These are phyloP conservation scores for Oscheius sp. DNA, from an alignment of 2,888 invertebrate species.

Conservation along the genomic window DNA sequence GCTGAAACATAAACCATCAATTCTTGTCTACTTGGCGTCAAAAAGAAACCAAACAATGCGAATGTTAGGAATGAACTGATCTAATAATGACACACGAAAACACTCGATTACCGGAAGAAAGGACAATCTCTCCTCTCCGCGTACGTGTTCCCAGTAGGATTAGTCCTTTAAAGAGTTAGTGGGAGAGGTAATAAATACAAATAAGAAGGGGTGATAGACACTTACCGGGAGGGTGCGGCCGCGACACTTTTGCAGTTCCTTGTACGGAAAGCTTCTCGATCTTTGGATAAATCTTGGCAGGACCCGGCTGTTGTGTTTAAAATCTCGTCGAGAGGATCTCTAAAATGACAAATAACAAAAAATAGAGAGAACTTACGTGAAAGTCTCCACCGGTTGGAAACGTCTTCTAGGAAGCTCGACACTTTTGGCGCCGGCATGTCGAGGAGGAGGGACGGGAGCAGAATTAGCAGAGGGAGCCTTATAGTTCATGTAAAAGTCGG, in stretches of 20 bases:
- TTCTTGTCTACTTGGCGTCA: background rate
- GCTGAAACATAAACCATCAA: conserved; percentile 30
- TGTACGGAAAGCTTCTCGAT: conserved; percentile 47
- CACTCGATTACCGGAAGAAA: conserved; percentile 41
- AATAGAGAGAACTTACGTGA: conserved; percentile 39
- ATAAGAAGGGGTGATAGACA: background rate
- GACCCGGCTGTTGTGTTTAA: conserved; percentile 53
- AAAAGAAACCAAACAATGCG: background rate
- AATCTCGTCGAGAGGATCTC: conserved; percentile 63
- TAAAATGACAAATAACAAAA: conserved; percentile 29
- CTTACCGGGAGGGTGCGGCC: conserved; percentile 37
- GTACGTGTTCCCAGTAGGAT: conserved; percentile 25
- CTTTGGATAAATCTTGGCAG: conserved; percentile 26
- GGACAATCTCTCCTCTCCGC: conserved; percentile 41
- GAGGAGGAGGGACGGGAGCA: conserved; percentile 42
- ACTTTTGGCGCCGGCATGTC: conserved; percentile 57
- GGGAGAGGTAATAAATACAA: background rate
- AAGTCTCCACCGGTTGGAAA: conserved; percentile 48
- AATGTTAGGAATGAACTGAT: background rate
- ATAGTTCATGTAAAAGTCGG: conserved; percentile 71
- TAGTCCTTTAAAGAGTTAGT: conserved; percentile 25
- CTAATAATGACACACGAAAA: background rate
- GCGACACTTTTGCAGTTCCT: conserved; percentile 55
- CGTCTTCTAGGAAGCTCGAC: conserved; percentile 64
- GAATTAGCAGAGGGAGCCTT: conserved; percentile 33